These are phyloP conservation scores for Cochlearius cochlearius DNA, from an alignment of 2,113 vertebrate genomes.

Conservation along the genomic window DNA sequence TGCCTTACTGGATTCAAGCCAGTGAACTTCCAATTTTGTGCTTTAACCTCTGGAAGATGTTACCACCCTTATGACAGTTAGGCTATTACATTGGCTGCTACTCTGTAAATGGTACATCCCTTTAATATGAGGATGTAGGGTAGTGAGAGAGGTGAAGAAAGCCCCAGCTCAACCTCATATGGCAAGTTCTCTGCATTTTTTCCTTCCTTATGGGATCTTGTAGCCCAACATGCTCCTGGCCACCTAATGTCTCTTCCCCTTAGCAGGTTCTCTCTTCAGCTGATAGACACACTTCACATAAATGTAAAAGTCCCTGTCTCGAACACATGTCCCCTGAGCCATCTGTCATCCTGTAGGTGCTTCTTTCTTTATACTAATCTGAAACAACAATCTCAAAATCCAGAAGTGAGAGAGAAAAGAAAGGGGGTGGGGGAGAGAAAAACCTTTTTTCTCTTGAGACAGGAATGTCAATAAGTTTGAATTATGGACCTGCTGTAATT, in stretches of 20 bases:
- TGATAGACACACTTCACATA: not conserved
- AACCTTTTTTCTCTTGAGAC: constrained; percentile 39
- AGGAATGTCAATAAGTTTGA: constrained; percentile 62
- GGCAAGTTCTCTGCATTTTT: not conserved
- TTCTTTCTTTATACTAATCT: not conserved
- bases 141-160: not conserved
- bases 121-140: not conserved
- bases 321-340: not conserved
- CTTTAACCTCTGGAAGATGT: not conserved
- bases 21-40: not conserved
- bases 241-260: not conserved
- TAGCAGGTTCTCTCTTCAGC: not conserved
- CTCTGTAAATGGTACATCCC: not conserved
- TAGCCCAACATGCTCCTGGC: not conserved
- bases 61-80: not conserved
- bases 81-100: not conserved
- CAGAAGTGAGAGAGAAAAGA: not conserved
- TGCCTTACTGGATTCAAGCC: not conserved
- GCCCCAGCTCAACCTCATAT: not conserved
- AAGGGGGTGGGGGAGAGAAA: not conserved
- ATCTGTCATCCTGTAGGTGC: not conserved
- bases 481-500: constrained; percentile 72
- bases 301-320: not conserved
- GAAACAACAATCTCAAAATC: not conserved
- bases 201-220: not conserved